A percentile compares a stretch with the other conserved stretches of the same genome.
Evolutionary conservation across 2,888 invertebrate genomes (phyloP).

Genomic region (Arctia plantaginis): DNA sequence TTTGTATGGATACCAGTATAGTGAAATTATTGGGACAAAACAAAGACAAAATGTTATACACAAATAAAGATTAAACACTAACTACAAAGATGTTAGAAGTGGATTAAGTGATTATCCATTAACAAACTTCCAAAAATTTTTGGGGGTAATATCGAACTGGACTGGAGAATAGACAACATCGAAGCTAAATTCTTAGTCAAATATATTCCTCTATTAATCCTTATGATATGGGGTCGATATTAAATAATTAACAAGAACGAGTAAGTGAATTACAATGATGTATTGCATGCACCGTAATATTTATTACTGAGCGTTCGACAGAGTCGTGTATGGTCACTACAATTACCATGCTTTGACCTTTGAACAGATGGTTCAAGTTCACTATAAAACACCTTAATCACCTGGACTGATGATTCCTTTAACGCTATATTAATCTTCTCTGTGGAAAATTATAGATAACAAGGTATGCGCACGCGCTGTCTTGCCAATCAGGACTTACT

Average conservation of each 20-base stretch:
- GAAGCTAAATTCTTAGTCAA: background rate
- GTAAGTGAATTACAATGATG: slow-evolving; percentile 42
- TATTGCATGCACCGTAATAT: slow-evolving; percentile 21
- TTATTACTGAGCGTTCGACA: slow-evolving; percentile 17
- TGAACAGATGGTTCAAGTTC: slow-evolving; percentile 59
- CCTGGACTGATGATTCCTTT: slow-evolving; percentile 56
- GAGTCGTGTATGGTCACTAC: slow-evolving; percentile 33
- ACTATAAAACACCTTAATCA: slow-evolving; percentile 53
- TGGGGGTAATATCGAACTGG: background rate
- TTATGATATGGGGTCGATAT: slow-evolving; percentile 42
- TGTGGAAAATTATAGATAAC: slow-evolving; percentile 62
- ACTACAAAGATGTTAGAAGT: too few species aligned
- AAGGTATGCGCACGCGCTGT: slow-evolving; percentile 61
- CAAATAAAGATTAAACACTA: too few species aligned
- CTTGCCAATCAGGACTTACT: slow-evolving; percentile 62
- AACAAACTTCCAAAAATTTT: too few species aligned
- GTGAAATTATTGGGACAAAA: too few species aligned
- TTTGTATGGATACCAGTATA: too few species aligned
- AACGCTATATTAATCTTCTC: slow-evolving; percentile 63
- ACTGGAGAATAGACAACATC: background rate
- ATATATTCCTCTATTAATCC: background rate
- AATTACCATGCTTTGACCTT: slow-evolving; percentile 57
- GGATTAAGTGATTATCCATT: too few species aligned
- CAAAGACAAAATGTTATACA: too few species aligned
- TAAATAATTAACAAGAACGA: slow-evolving; percentile 42